Evolutionary conservation across 2,888 invertebrate species (phyloP).

Genomic region (Hydrotaea diabolus): DNA sequence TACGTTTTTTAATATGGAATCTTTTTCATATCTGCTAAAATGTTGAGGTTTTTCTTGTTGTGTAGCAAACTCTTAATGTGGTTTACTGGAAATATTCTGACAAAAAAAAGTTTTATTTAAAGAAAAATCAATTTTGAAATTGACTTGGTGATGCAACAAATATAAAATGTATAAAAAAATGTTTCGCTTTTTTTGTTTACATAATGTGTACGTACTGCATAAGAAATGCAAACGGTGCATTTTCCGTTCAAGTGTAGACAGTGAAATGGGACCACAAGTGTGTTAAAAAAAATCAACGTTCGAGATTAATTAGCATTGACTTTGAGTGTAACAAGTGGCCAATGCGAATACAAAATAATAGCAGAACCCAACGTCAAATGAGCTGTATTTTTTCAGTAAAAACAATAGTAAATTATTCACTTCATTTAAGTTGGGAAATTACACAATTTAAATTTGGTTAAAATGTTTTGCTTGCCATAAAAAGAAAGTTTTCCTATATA

Average conservation of each 20-base stretch:
- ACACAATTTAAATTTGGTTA: background rate
- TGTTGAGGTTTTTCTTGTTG: background rate
- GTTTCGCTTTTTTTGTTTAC: conserved; percentile 8
- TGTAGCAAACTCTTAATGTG: background rate
- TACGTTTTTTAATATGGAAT: background rate
- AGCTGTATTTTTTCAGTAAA: background rate
- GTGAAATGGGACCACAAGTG: background rate
- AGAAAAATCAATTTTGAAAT: conserved; percentile 20
- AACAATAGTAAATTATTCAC: background rate
- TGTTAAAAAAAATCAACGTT: background rate
- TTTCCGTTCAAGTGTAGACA: background rate
- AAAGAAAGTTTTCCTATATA: no score
- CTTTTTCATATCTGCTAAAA: background rate
- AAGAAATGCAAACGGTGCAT: conserved; percentile 4
- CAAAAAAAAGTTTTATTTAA: background rate
- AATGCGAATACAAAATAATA: background rate
- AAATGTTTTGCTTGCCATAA: background rate
- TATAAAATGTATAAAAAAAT: background rate
- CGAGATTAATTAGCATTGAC: conserved; percentile 60
- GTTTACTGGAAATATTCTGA: background rate
- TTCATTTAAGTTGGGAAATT: background rate
- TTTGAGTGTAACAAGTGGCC: conserved; percentile 45
- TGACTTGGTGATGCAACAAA: background rate
- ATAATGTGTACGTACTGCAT: background rate
- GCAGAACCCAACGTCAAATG: background rate